Conservation (phyloP, 2,797 vertebrate genomes). For the Acipenser transmontanus region DNA sequence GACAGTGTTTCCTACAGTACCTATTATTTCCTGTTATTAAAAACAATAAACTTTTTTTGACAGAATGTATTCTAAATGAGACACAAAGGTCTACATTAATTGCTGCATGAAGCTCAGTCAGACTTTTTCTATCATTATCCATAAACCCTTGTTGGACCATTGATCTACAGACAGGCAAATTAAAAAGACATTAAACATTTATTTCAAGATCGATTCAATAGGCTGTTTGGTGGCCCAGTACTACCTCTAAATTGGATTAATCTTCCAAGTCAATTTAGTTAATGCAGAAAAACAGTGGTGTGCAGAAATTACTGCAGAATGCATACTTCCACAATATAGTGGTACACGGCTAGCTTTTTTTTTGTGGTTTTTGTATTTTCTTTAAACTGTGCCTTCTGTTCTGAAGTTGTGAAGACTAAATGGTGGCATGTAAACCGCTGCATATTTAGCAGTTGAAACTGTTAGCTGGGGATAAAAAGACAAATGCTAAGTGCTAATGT, state of each 20-base stretch:
- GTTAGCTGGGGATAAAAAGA: too few relatives aligned
- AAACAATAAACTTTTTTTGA: too few relatives aligned
- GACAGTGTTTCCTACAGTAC: too few relatives aligned
- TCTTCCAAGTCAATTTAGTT: constrained; percentile 28
- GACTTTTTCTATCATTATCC: constrained; percentile 23
- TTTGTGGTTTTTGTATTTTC: neutral
- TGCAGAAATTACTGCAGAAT: constrained; percentile 6
- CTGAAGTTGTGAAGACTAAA: constrained; percentile 9
- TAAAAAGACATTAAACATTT: constrained; percentile 28
- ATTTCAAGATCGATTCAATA: constrained; percentile 19
- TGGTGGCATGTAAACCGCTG: too few relatives aligned
- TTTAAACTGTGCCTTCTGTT: constrained; percentile 32
- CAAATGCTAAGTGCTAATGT: constrained; percentile 45
- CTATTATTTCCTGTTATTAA: too few relatives aligned
- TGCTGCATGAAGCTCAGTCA: constrained; percentile 5
- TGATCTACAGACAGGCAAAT: constrained; percentile 23
- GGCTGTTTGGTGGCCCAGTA: constrained; percentile 14
- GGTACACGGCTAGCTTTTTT: too few relatives aligned
- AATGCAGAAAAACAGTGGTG: constrained; percentile 26
- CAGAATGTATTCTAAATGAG: constrained; percentile 13
- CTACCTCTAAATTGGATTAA: constrained; percentile 21
- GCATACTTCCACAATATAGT: too few relatives aligned
- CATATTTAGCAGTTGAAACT: too few relatives aligned
- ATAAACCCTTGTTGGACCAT: constrained; percentile 22
- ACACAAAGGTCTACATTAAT: constrained; percentile 1